phyloP scores from a whole-genome alignment of 2,113 vertebrate genomes.

The Podocnemis expansa region DNA sequence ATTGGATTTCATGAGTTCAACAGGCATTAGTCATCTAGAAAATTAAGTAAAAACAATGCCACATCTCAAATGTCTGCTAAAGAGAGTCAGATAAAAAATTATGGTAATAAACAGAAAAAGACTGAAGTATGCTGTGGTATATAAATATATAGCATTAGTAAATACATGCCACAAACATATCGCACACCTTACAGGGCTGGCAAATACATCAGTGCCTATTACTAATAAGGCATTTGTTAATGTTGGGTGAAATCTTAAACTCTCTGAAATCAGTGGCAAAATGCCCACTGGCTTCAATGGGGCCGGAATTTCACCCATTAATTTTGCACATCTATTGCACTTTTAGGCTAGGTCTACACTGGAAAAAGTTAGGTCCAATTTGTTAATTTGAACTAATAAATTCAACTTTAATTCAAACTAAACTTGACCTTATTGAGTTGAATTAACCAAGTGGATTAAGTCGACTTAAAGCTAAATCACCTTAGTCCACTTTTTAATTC shows the following conservation, averaged over 20 bases:
- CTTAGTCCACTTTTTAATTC: too few relatives aligned
- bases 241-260: neutral
- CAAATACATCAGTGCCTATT: neutral
- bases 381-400: too few relatives aligned
- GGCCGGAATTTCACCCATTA: neutral
- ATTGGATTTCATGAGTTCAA: neutral
- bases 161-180: neutral
- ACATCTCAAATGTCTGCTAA: neutral
- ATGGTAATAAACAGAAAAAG: neutral
- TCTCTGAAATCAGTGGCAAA: neutral
- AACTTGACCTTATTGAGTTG: too few relatives aligned
- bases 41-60: neutral
- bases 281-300: neutral
- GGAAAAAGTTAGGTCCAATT: too few relatives aligned
- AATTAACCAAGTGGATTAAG: too few relatives aligned
- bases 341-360: too few relatives aligned
- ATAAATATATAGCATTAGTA: neutral
- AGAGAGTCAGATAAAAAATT: neutral
- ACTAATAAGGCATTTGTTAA: neutral
- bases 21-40: neutral
- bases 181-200: neutral
- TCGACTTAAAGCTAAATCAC: too few relatives aligned
- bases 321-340: neutral
- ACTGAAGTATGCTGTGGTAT: neutral
- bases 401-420: too few relatives aligned